Percentiles rank a stretch among this genome's conserved stretches.
These are phyloP conservation scores for Phalacrocorax carbo DNA, from an alignment of 2,113 vertebrate species.

Conservation along the genomic window DNA sequence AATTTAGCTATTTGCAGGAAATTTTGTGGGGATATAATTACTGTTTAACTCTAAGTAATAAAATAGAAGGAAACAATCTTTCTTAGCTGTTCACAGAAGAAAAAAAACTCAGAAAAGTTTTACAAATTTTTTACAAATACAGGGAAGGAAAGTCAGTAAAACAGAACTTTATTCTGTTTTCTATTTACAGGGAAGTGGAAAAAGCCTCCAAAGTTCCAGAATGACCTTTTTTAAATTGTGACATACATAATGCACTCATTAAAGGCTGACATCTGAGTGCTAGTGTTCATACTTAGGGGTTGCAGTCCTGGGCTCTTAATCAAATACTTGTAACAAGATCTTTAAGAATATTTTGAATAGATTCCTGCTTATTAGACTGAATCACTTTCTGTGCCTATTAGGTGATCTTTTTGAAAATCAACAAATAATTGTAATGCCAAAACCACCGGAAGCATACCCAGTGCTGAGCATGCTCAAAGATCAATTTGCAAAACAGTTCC, in stretches of 20 bases:
- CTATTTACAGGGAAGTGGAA: neutral
- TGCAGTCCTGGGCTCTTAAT: neutral
- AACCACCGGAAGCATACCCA: neutral
- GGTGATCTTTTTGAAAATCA: neutral
- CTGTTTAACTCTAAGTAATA: neutral
- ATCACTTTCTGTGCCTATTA: neutral
- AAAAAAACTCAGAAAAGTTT: fast-evolving
- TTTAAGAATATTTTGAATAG: neutral
- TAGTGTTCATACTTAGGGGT: neutral
- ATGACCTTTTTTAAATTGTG: neutral
- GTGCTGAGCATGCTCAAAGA: neutral
- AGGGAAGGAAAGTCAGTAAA: neutral
- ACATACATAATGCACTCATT: neutral
- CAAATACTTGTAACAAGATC: neutral
- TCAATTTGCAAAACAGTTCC: neutral
- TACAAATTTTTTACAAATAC: neutral
- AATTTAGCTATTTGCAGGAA: neutral
- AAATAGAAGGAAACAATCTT: neutral
- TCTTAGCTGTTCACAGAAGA: neutral
- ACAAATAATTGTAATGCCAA: neutral
- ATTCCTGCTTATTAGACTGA: neutral
- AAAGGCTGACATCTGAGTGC: neutral
- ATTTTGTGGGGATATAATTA: neutral
- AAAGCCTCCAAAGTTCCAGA: neutral
- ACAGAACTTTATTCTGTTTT: neutral